phyloP scores from a whole-genome alignment of 2,888 invertebrate genomes.

The Xestia c-nigrum region DNA sequence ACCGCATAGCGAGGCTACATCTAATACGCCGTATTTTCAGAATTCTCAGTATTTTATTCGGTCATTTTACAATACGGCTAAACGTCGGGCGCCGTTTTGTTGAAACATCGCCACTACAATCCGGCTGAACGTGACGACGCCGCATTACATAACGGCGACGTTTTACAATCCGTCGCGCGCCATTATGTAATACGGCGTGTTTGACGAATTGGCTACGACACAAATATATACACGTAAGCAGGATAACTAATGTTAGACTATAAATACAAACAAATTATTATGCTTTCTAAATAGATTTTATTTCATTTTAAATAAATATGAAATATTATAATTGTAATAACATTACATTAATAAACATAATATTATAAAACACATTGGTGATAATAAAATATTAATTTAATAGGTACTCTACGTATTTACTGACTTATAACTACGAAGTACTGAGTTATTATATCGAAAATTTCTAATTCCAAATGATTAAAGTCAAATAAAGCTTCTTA shows the following conservation, averaged over 20 bases:
- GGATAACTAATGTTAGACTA: background rate
- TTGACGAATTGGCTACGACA: no score
- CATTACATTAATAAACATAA: slow-evolving; percentile 51
- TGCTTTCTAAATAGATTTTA: slow-evolving; percentile 47
- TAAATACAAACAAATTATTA: slow-evolving; percentile 42
- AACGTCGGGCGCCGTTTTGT: no score
- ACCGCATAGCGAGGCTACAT: no score
- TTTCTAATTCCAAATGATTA: slow-evolving; percentile 13
- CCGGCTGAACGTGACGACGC: no score
- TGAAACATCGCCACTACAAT: no score
- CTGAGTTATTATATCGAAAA: slow-evolving; percentile 28
- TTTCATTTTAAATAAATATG: slow-evolving; percentile 54
- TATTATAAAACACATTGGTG: slow-evolving; percentile 50
- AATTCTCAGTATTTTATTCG: no score
- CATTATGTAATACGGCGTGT: no score
- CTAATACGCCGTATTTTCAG: no score
- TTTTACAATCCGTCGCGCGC: no score
- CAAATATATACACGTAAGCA: background rate
- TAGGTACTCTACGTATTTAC: slow-evolving; percentile 49
- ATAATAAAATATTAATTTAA: slow-evolving; percentile 34
- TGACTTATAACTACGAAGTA: slow-evolving; percentile 34
- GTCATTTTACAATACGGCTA: no score
- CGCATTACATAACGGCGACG: no score
- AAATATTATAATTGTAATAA: slow-evolving; percentile 55
- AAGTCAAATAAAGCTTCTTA: slow-evolving; percentile 17